Evolutionary conservation across 1,140 invertebrate species (phyloP).

Genomic region (Leucophenga varia): DNA sequence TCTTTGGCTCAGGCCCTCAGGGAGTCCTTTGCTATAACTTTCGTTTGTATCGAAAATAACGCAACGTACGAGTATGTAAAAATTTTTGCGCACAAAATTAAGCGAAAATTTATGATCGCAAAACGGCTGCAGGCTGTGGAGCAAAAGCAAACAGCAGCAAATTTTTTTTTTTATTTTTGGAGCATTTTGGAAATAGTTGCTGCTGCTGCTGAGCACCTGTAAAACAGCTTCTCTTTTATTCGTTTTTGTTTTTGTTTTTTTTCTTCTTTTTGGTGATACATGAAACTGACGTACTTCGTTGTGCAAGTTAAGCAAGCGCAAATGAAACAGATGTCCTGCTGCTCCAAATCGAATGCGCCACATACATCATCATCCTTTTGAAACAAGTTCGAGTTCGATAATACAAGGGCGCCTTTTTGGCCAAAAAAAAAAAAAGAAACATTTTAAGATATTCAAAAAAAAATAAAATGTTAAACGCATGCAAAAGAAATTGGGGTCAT

Average conservation of each 20-base stretch:
- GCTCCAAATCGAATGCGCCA: constrained; percentile 55
- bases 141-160: constrained; percentile 30
- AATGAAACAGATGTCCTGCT: constrained; percentile 49
- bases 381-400: constrained; percentile 6
- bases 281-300: too few species aligned
- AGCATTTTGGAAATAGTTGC: too few species aligned
- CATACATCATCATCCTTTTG: constrained; percentile 52
- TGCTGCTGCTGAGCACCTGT: constrained; percentile 38
- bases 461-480: constrained; percentile 7
- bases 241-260: too few species aligned
- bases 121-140: constrained; percentile 48
- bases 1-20: too few species aligned
- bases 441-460: not conserved
- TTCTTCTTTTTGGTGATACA: too few species aligned
- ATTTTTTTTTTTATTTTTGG: too few species aligned
- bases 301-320: not conserved
- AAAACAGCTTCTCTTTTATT: too few species aligned
- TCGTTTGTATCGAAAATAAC: constrained; percentile 3
- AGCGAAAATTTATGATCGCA: constrained; percentile 49
- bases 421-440: not conserved
- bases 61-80: constrained; percentile 34
- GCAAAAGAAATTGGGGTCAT: constrained; percentile 52
- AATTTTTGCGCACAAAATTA: constrained; percentile 43
- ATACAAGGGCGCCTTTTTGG: constrained; percentile 25
- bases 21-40: not conserved